These are phyloP conservation scores for Lepeophtheirus nordmannii DNA, from an alignment of 2,888 invertebrate species.

Conservation along the genomic window DNA sequence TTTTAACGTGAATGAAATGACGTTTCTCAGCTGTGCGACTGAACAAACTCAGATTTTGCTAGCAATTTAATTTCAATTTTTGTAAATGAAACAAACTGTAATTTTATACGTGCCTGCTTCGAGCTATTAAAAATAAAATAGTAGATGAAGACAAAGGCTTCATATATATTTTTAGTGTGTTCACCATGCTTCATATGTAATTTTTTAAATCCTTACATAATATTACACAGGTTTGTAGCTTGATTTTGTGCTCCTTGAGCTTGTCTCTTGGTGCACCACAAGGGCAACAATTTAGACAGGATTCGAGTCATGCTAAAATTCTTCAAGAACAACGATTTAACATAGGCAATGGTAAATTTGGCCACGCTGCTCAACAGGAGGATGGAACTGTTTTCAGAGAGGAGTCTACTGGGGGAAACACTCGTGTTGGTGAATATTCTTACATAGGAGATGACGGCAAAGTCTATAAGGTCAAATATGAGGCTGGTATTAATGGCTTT, in stretches of 20 bases:
- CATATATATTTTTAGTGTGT: too few relatives aligned
- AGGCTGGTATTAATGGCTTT: conserved; percentile 24
- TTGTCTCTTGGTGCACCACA: neutral
- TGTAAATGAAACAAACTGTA: too few relatives aligned
- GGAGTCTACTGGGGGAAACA: conserved; percentile 18
- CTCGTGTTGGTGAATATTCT: conserved; percentile 19
- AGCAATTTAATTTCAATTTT: too few relatives aligned
- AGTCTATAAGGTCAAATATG: conserved; percentile 22
- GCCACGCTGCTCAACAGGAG: conserved; percentile 16
- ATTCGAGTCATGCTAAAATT: conserved; percentile 21
- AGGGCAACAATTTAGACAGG: neutral
- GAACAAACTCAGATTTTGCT: too few relatives aligned
- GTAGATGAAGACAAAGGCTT: too few relatives aligned
- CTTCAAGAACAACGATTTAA: conserved; percentile 24
- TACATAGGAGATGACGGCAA: conserved; percentile 24
- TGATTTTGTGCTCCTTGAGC: neutral
- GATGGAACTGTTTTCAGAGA: conserved; percentile 21
- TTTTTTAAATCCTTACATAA: too few relatives aligned
- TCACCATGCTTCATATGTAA: too few relatives aligned
- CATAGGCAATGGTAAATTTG: conserved; percentile 18
- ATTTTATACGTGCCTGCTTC: too few relatives aligned
- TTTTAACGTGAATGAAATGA: too few relatives aligned
- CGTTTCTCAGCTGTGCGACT: too few relatives aligned
- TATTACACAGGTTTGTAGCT: neutral
- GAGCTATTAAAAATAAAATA: too few relatives aligned